phyloP scores from a whole-genome alignment of 1,140 invertebrate species.

The Micrasema longulum region DNA sequence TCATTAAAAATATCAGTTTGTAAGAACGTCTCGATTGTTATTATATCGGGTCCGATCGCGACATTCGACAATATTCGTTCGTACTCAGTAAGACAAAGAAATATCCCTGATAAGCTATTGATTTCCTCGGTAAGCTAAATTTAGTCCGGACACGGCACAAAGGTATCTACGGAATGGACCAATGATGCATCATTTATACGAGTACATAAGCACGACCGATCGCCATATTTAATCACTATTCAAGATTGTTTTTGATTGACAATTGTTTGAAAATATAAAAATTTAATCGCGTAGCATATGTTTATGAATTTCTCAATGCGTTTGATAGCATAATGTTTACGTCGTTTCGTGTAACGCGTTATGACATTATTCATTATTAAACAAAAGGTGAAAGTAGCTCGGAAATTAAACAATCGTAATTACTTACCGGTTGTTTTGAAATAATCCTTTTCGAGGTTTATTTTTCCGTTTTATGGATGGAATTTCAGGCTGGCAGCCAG shows the following conservation, averaged over 20 bases:
- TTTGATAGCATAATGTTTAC: background rate
- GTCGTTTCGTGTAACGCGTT: background rate
- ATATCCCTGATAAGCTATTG: conserved; percentile 35
- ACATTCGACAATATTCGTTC: too few species aligned
- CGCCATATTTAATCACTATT: conserved; percentile 22
- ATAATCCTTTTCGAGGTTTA: conserved; percentile 29
- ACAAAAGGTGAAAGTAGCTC: conserved; percentile 31
- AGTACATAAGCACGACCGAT: background rate
- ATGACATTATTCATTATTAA: conserved; percentile 11
- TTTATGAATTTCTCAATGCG: too few species aligned
- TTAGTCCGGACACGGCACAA: conserved; percentile 30
- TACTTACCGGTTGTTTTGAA: conserved; percentile 28
- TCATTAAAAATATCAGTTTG: too few species aligned
- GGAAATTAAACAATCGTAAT: conserved; percentile 10
- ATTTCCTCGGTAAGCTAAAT: conserved; percentile 27
- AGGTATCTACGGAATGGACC: conserved; percentile 13
- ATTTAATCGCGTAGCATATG: too few species aligned
- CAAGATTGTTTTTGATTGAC: conserved; percentile 15
- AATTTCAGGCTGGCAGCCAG: too few species aligned
- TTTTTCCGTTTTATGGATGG: too few species aligned
- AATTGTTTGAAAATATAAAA: conserved; percentile 16
- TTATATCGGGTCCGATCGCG: too few species aligned
- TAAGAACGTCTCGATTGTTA: too few species aligned
- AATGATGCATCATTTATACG: conserved; percentile 21
- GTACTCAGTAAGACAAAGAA: conserved; percentile 28